Base-by-base conservation (phyloP, 2,797 vertebrate genomes). In the Cichlasoma orientale region DNA sequence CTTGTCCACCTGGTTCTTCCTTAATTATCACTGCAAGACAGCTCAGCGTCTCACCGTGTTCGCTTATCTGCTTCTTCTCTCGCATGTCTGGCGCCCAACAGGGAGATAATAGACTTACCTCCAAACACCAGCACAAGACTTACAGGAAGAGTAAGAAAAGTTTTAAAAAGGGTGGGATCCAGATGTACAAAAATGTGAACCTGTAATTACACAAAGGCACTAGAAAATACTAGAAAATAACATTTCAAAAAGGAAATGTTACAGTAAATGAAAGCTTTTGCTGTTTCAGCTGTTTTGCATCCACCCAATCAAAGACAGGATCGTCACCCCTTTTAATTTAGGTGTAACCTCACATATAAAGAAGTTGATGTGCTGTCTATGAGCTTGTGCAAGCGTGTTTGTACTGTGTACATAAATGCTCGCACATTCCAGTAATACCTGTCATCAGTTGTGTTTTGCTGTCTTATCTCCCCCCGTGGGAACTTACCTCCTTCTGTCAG, bases 21-120 rank as follows among this genome's bases (percentile, higher is more conserved):
- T 56, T 90, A 80, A 86, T 89, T 91, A 86, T 92, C 84, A 29
- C 82, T 50, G 68, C 72, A 82, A 50, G 86, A 82, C 79, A 25
- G 53, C 81, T 83, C 72, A 85, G 75, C 44, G 52, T 81, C 88
- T 83, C 82, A 80, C 74, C 73, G 78, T 27, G 75, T 77, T 88
- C 70, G 70, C 66, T 75, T 21, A 36, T 61, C 77, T 79, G 72
- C 58, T 80, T 77, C 68, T 57, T 79, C 38, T 74, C n/a, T 75
- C 58, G 55, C 79, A 55, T 14, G 77, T 85, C 84, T 90, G 75
- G 12, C 53, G 81, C 56, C 13, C 33, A 21, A 33, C 58, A 44
- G 19, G 33, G 27, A 55, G 53, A 19, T 38, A 61, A 69, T 13
- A 72, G 13, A 74, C 58, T 76, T 50, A 50, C 36, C 61, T 53